Evolutionary conservation across 2,797 vertebrate species (phyloP), one percentile per base, ranked within the genome.

Genomic region (Acanthiza pusilla): DNA sequence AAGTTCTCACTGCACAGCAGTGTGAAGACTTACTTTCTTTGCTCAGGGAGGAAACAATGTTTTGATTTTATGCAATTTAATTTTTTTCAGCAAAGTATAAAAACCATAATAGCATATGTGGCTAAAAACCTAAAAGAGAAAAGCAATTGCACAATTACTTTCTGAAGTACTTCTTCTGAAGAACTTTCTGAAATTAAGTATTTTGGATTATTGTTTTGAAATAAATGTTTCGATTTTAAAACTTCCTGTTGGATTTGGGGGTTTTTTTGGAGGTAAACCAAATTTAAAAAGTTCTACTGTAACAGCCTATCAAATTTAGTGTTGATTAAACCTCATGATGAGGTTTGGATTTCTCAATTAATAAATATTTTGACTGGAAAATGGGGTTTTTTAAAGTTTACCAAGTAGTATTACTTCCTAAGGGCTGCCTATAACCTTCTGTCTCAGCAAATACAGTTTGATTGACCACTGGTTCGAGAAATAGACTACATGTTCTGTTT

Each of bases 231-330:
- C 27, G 3, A 3, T 17, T 74, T 83, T 55, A 27, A 82, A 73
- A 38, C 9, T 42, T 63, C 4, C 4, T 57, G 0, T 25, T 36
- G 19, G 9, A 5, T 65, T 78, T 11, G 1, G 0, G 6, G 6
- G 1, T 15, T 22, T 70, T 70, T 38, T 57, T 76, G 63, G 6
- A 66, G 5, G 11, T 9, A 74, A 93, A 81, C 6, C 23, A 68
- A 57, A 77, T 65, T 21, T 3, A 40, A 8, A 47, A 62, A 32
- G 2, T 51, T 80, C 30, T 43, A 8, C 17, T 42, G 2, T 30
- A 63, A 29, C 4, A 55, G 11, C 10, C 20, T 58, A 40, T 34
- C 27, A 74, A 51, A 83, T 71, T 71, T 57, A 45, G 0, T 55
- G 14, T 27, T 80, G 16, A 70, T 61, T 77, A 29, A 68, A 8